These are phyloP conservation scores for Parnassius apollo DNA, from an alignment of 2,888 invertebrate species.

Conservation along the genomic window DNA sequence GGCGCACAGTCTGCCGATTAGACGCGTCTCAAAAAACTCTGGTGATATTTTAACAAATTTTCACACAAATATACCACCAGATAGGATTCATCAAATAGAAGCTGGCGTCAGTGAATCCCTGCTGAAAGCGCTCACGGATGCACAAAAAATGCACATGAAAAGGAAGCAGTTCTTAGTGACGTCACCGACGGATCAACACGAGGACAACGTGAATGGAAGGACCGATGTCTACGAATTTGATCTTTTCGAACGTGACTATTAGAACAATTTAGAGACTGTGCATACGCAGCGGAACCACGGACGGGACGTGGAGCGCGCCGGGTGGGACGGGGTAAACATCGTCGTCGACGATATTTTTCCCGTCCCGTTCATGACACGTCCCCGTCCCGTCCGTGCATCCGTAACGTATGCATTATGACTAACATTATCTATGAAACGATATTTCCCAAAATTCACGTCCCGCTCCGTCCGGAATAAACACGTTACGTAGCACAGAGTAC, in stretches of 20 bases:
- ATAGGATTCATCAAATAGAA: neutral
- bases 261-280: too few species aligned
- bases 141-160: neutral
- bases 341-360: too few species aligned
- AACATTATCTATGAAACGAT: too few species aligned
- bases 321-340: too few species aligned
- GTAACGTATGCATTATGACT: too few species aligned
- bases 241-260: constrained; percentile 27
- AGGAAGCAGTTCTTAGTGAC: constrained; percentile 30
- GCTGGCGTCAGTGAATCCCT: neutral
- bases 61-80: neutral
- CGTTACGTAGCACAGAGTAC: too few species aligned
- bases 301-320: too few species aligned
- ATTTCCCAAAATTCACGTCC: too few species aligned
- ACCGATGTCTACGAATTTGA: constrained; percentile 34
- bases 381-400: too few species aligned
- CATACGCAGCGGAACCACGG: too few species aligned
- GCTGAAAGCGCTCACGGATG: neutral
- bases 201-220: constrained; percentile 15
- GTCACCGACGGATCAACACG: constrained; percentile 21
- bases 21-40: neutral
- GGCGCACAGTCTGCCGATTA: constrained; percentile 10
- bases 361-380: too few species aligned
- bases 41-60: neutral
- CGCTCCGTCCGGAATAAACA: too few species aligned